These are phyloP conservation scores for Saccostrea echinata DNA, from an alignment of 1,140 invertebrate species.

Conservation along the genomic window DNA sequence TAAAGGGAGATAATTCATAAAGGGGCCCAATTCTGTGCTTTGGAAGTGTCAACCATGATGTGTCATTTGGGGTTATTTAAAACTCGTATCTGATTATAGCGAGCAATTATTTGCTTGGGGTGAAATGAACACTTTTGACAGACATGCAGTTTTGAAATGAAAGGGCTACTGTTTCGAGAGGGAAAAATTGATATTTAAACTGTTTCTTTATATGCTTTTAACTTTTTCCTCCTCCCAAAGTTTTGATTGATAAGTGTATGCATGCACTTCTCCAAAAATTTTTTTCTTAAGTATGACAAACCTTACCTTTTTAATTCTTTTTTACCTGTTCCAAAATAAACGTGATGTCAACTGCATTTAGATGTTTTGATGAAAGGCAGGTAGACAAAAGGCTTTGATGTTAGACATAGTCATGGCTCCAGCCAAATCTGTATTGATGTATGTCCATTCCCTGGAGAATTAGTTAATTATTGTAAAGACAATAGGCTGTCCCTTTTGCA, in stretches of 20 bases:
- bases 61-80: conserved; percentile 34
- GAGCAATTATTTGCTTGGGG: not conserved
- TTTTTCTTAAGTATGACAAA: not conserved
- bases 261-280: not conserved
- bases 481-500: not conserved
- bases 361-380: conserved; percentile 13
- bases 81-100: conserved; percentile 11
- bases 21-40: conserved; percentile 13
- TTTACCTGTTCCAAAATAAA: conserved; percentile 1
- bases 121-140: conserved; percentile 26
- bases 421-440: not conserved
- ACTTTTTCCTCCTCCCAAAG: not conserved
- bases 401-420: conserved; percentile 8
- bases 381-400: conserved; percentile 7
- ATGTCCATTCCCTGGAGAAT: conserved; percentile 13
- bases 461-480: conserved; percentile 18
- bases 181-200: conserved; percentile 20
- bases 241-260: conserved; percentile 26
- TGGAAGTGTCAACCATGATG: conserved; percentile 12
- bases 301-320: not conserved
- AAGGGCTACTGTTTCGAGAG: conserved; percentile 21
- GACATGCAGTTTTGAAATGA: conserved; percentile 32
- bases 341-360: conserved; percentile 11
- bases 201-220: conserved; percentile 24
- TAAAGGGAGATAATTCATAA: conserved; percentile 32